Evolutionary conservation across 30 jellyfish, hydroid and myxozoan species (phyloP), one percentile per base, ranked within the genome.

Genomic region (Chrysaora quinquecirrha): DNA sequence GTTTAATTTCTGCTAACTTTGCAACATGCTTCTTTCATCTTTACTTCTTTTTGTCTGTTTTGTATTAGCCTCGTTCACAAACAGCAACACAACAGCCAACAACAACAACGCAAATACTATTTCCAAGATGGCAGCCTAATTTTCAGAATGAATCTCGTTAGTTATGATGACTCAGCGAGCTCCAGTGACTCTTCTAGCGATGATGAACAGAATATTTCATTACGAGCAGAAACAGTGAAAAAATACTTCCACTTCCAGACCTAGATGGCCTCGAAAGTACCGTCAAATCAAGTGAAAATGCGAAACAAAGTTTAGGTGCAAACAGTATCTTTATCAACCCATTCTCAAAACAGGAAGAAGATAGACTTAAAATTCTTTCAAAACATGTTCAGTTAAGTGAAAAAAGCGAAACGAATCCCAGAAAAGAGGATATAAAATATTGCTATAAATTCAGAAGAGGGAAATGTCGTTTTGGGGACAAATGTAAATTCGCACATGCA

Each of bases 371-470:
- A 71, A 33, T 50, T 0, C 79, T 84, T 63, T 73, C 87, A 7
- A 84, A 61, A 83, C 95, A 84, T 64, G 87, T 84, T 9, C 20
- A 30, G 30, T 64, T 73, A 65, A 31, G 86, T 3, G 95, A 71
- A 21, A 54, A 14, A 3, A 35, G 63, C 16, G 58, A 73, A 28
- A 62, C 34, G 47, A 34, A 31, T 16, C 3, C 25, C 30, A 24
- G 38, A 27, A 27, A 20, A 22, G 24, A 34, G 46, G 29, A 19
- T 23, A 72, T 34, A 30, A 48, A 19, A 67, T 34, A 66, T n/a
- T 34, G 64, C 28, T 84, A 85, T 33, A 63, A 52, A 19, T 52
- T 3, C 19, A 3, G 12, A 25, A 52, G 19, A 52, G 68, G 87
- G 30, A 60, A 72, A 28, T 84, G 75, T 73, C 76, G 47, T 19